Base-by-base conservation (phyloP, 2,797 vertebrate genomes). In the Caiman crocodilus region DNA sequence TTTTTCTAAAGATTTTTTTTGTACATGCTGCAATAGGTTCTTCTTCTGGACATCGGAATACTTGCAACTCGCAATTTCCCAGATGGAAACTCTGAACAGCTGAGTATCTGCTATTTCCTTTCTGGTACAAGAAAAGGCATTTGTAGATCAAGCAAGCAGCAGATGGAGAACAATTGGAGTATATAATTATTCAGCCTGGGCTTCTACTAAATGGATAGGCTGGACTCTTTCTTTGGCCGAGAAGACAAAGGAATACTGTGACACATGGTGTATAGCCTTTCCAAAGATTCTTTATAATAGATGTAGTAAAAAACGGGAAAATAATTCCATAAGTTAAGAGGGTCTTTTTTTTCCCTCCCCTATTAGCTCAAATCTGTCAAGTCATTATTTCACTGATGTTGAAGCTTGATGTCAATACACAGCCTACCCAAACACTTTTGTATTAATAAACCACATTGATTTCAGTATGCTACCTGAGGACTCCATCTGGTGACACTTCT, bases 391-490 rank as follows among this genome's bases (percentile, higher is more conserved):
- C 11, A 78, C 65, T 92, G 76, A 71, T 94, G 95, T 87, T 90
- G 94, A 96, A 94, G 83, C 77, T 7, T 89, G 88, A 93, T 80
- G 95, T 95, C 93, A 93, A 97, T 93, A 82, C n/a, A 85, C 74
- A 80, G 57, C 26, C 59, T 96, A 93, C 84, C 56, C 73, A 95
- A 96, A 88, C 85, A 92, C 15, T 97, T 94, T 94, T 85, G 69
- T 89, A 90, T 91, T 95, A 95, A 93, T 94, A 96, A 95, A 94
- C 86, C 91, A 94, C 82, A 89, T 81, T 92, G 95, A 93, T 96
- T 97, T 96, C 95, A 95, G 87, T 92, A 92, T 94, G 90, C 93
- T 94, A 97, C 93, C 97, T 96, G 93, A 94, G 85, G 93, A 95
- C 90, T 85, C 92, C 96, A 96, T 97, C 94, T 97, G 91, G 80